Evolutionary conservation across 1,140 invertebrate genomes (phyloP), one percentile per base, ranked within the genome.

Genomic region (Lysiphlebus fabarum): DNA sequence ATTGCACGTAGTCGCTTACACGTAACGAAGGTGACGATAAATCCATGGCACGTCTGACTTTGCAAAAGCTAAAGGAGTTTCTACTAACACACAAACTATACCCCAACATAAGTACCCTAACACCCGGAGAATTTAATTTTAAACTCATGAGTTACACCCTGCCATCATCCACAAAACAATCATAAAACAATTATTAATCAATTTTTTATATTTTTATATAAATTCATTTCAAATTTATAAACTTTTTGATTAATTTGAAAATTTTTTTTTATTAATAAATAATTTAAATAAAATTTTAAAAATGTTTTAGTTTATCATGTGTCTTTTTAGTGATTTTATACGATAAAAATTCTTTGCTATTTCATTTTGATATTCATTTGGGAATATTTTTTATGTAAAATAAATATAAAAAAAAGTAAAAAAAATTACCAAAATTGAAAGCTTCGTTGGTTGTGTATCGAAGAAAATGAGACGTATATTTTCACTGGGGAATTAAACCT

Each of bases 401-500:
- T 26, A 26, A 26, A 26, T 1, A 26, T 1, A 17, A 17, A 17
- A 17, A 17, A 17, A 17, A 8, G 14, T 12, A 49, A 8, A 4
- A 34, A 38, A 38, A 51, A 51, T 51, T 51, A 36, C 4, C 49
- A 51, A 36, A n/a, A 26, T 26, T 26, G 17, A 26, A 26, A 26
- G 17, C 17, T 26, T 26, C 17, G 17, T 26, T 26, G 17, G 17
- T 38, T n/a, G 9, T 37, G 49, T 51, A 51, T 51, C 49, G 36
- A 51, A 65, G 58, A 54, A 67, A 64, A 69, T 62, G 68, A 71
- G 68, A 68, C 68, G 66, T 62, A 62, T 68, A 69, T 66, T 71
- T 67, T 66, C 72, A 62, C 62, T 59, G 58, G 69, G 73, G 71
- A 77, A 70, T 71, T 70, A 73, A 77, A 78, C 75, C 72, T 76